Evolutionary conservation across 2,113 vertebrate species (phyloP), one percentile per base, ranked within the genome.

Genomic region (Poecile atricapillus): DNA sequence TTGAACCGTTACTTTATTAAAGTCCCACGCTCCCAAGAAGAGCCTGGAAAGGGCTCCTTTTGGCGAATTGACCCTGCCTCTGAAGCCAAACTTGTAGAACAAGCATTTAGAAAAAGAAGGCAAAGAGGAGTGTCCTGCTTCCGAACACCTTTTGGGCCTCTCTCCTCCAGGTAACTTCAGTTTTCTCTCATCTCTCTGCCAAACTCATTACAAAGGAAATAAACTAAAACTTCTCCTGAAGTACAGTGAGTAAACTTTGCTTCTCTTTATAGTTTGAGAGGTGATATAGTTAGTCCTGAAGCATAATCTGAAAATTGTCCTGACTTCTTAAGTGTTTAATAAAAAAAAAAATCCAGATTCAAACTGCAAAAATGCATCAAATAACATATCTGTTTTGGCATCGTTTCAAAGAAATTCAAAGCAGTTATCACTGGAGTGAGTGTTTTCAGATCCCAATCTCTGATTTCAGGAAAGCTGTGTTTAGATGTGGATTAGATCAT

Each of bases 1-100:
- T 97, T 99, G 96, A 99, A 99, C 97, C 99, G 99, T 69, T 99
- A 99, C 97, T 99, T 99, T 86, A 99, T 99, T 93, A 99, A 99
- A 98, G 99, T 99, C 95, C 99, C 99, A 7, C 99, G 99, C 77
- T 99, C 99, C 55, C 99, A 99, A 97, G 99, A 99, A 79, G 99
- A 99, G 97, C 99, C 99, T 0, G 99, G 99, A 8, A 99, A 99
- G 52, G 99, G 99, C 25, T 99, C 99, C 13, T 99, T 99, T 52
- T 99, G 99, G 99, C 97, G 99, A 13, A 99, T 99, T 92, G 99
- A 99, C 97, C 99, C 99, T 5, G 98, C 99, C 18, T 99, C 99
- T 1, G 99, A 99, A 97, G 98, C 98, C 96, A 99, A 99, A 89
- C 97, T 99, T 55, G 99, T 99, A 97, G 99, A 99, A 71, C 99